Evolutionary conservation across 2,888 invertebrate genomes (phyloP).

Genomic region (Caenorhabditis macrosperma): DNA sequence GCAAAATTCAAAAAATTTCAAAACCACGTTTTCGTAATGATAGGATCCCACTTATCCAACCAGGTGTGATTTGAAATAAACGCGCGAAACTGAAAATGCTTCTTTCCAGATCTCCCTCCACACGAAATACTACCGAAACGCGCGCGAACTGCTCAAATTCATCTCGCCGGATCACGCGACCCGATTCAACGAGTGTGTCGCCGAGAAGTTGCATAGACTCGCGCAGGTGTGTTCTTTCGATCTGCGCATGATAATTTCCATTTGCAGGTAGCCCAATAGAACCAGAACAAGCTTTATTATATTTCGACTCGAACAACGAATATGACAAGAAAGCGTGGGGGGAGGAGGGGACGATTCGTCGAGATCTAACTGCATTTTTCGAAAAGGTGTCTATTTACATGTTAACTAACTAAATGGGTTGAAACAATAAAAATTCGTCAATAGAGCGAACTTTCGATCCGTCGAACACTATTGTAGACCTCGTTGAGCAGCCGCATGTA

Average conservation of each 20-base stretch:
- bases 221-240: conserved; percentile 24
- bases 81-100: neutral
- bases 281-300: neutral
- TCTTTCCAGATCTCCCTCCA: conserved; percentile 74
- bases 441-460: too few species aligned
- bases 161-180: conserved; percentile 84
- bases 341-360: too few species aligned
- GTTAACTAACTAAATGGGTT: too few species aligned
- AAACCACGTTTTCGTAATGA: too few species aligned
- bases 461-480: conserved; percentile 60
- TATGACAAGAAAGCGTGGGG: neutral
- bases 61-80: too few species aligned
- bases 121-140: conserved; percentile 86
- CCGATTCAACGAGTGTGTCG: conserved; percentile 74
- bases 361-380: neutral
- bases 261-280: conserved; percentile 10
- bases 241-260: too few species aligned
- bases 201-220: conserved; percentile 70
- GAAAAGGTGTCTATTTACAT: neutral
- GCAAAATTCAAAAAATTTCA: too few species aligned
- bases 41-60: too few species aligned
- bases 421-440: too few species aligned
- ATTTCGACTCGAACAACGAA: neutral
- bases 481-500: conserved; percentile 71
- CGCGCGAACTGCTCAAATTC: conserved; percentile 87